phyloP scores from a whole-genome alignment of 2,113 vertebrate species.

The Pterocles burchelli region DNA sequence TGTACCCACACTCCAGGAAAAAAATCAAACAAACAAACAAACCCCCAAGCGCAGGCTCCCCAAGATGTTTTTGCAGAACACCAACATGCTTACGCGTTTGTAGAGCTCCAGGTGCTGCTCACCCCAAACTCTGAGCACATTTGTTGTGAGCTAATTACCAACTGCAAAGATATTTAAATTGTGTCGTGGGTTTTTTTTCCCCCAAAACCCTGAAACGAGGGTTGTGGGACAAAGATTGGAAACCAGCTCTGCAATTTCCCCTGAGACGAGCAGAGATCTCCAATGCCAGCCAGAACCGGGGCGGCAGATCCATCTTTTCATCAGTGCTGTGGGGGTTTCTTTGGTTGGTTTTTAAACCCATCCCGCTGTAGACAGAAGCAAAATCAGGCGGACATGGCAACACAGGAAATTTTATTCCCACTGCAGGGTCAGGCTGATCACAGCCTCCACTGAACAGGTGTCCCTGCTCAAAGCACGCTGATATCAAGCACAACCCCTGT shows the following conservation, averaged over 20 bases:
- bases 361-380: background rate
- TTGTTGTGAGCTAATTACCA: background rate
- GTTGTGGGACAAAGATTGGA: background rate
- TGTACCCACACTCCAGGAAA: fast-evolving
- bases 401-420: background rate
- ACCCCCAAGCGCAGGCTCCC: background rate
- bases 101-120: background rate
- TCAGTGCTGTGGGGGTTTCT: fast-evolving
- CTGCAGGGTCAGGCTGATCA: background rate
- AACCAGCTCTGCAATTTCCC: fast-evolving
- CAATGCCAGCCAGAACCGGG: fast-evolving
- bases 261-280: background rate
- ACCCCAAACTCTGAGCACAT: background rate
- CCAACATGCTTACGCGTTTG: fast-evolving
- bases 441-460: fast-evolving
- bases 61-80: fast-evolving
- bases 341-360: background rate
- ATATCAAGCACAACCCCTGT: fast-evolving
- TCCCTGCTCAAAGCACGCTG: fast-evolving
- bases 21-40: background rate
- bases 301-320: background rate
- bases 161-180: background rate
- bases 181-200: fast-evolving
- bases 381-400: background rate
- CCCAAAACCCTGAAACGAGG: background rate